Evolutionary conservation across 1,140 invertebrate species (phyloP).

Genomic region (Andrena cerasifolii): DNA sequence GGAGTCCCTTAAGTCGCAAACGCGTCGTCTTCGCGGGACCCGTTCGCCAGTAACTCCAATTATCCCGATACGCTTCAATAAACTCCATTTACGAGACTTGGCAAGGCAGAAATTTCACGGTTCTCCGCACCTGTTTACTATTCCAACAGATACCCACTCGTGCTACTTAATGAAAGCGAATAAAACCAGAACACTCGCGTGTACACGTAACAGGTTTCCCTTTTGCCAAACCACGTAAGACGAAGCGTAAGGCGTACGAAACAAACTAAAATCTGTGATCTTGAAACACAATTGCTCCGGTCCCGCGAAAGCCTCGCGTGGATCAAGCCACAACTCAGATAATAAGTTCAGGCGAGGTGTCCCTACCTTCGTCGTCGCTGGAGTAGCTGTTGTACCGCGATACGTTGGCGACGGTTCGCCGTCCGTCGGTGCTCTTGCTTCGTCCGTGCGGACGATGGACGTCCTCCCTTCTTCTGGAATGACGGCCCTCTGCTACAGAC

Average conservation of each 20-base stretch:
- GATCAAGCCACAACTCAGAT: slow-evolving; percentile 73
- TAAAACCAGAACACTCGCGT: too few relatives aligned
- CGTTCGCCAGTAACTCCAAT: neutral
- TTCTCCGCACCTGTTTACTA: too few relatives aligned
- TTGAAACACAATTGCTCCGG: too few relatives aligned
- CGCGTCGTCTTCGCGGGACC: slow-evolving; percentile 34
- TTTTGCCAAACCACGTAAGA: too few relatives aligned
- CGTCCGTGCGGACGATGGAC: slow-evolving; percentile 77
- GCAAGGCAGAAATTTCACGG: too few relatives aligned
- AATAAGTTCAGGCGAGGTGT: slow-evolving; percentile 78
- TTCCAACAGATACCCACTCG: too few relatives aligned
- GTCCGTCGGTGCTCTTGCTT: slow-evolving; percentile 81
- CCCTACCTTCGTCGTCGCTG: slow-evolving; percentile 93
- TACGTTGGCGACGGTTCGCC: slow-evolving; percentile 80
- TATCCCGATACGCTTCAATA: too few relatives aligned
- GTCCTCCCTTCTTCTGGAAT: slow-evolving; percentile 75
- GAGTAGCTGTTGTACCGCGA: slow-evolving; percentile 91
- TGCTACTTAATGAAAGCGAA: too few relatives aligned
- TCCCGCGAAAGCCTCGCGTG: slow-evolving; percentile 2
- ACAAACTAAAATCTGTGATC: too few relatives aligned
- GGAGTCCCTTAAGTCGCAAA: neutral
- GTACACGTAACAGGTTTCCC: too few relatives aligned
- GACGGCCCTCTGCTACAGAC: slow-evolving; percentile 68
- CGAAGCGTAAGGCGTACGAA: too few relatives aligned
- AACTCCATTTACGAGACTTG: too few relatives aligned